Evolutionary conservation across 2,797 vertebrate species (phyloP), one percentile per base, ranked within the genome.

Genomic region (Chloroceryle amazona): DNA sequence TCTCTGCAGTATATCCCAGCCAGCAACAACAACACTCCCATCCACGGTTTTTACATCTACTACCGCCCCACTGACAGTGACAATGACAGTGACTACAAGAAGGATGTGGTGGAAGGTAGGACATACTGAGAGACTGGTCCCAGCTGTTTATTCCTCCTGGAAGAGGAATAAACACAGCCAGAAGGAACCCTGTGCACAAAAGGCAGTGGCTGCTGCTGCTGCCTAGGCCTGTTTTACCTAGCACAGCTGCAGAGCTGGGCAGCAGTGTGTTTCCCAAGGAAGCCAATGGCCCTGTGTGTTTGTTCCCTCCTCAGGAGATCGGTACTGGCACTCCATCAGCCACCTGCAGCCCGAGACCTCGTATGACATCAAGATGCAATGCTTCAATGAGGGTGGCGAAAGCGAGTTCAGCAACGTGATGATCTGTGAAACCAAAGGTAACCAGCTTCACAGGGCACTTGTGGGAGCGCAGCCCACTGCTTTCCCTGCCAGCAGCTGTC

Each of bases 281-380:
- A 85, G 55, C 47, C 81, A 13, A 44, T 0, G 0, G 46, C 49
- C 21, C 67, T 3, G 0, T 16, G 6, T 82, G 35, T 58, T 33
- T 39, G 28, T 65, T 95, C 23, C 62, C 14, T 95, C 51, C 75
- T 68, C 96, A 99, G 99, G 99, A 71, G 99, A 99, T 62, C 98
- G 98, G 15, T 99, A 99, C 97, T 99, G 99, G 99, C 99, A 99
- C 86, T 99, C 99, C 18, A 99, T 99, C 98, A 99, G 98, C 31
- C 99, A 99, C 97, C 98, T 99, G 63, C 99, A 99, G 98, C 99
- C 99, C 0, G 99, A 99, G 97, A 99, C 99, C 2, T 99, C 99
- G 0, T 99, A 99, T 1, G 99, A 99, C 97, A 99, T 99, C 92
- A 99, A 99, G 98, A 99, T 99, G 99, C 99, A 99, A 66, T 99